A percentile compares a stretch with the other conserved stretches of the same genome.
Evolutionary conservation across 2,888 invertebrate genomes (phyloP).

Genomic region (Cerastoderma edule): DNA sequence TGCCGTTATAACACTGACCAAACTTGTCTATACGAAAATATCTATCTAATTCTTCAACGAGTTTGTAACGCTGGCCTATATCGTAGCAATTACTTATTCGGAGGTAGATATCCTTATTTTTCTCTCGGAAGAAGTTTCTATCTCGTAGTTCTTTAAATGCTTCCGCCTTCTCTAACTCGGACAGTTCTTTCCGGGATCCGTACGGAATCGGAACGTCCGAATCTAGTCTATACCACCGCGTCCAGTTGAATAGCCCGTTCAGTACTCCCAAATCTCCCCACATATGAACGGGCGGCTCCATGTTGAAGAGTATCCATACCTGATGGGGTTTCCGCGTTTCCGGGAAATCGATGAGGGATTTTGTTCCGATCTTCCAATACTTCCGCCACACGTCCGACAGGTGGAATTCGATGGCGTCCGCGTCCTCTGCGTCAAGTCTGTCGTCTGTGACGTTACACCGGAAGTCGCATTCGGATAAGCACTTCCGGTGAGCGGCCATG

Average conservation of each 20-base stretch:
- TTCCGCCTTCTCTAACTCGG: constrained; percentile 27
- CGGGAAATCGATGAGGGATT: constrained; percentile 56
- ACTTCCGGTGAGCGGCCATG: constrained; percentile 18
- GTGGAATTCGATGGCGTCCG: constrained; percentile 71
- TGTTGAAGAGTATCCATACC: constrained; percentile 71
- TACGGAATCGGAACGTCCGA: constrained; percentile 67
- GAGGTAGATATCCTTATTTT: constrained; percentile 37
- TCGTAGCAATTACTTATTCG: constrained; percentile 61
- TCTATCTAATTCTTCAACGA: constrained; percentile 45
- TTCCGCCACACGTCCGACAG: constrained; percentile 62
- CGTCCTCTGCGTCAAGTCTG: constrained; percentile 55
- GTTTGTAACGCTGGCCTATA: constrained; percentile 47
- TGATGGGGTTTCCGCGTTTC: constrained; percentile 59
- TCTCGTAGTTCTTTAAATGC: constrained; percentile 33
- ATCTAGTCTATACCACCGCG: constrained; percentile 69
- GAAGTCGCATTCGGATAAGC: constrained; percentile 31
- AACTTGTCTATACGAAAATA: constrained; percentile 64
- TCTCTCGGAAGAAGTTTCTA: constrained; percentile 47
- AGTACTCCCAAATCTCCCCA: constrained; percentile 59
- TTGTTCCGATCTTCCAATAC: constrained; percentile 48
- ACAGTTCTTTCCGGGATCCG: constrained; percentile 50
- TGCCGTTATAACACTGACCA: constrained; percentile 65
- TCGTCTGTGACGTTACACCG: constrained; percentile 59
- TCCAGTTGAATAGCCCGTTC: constrained; percentile 73
- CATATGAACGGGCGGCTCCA: constrained; percentile 70